Evolutionary conservation across 1,140 invertebrate genomes (phyloP), one percentile per base, ranked within the genome.

Genomic region (Drosophila albomicans): DNA sequence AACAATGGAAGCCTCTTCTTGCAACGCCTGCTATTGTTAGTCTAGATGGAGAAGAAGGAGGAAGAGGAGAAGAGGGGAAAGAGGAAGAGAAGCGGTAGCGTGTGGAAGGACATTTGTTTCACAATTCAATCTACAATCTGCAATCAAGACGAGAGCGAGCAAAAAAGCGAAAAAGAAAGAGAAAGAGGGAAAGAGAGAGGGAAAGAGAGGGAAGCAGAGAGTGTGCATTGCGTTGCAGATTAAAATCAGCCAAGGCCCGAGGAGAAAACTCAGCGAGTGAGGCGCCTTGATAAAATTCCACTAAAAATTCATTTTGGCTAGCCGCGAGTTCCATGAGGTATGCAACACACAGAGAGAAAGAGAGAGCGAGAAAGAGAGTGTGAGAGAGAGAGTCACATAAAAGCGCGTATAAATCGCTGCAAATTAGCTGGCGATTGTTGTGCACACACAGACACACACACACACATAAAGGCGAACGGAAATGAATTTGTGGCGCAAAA

Each of bases 401-500:
- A 11, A 35, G 48, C 57, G 61, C 57, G 41, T 67, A 78, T 69
- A 82, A 72, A 86, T 71, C 66, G 69, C 38, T 43, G 30, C 45
- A 84, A 88, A 87, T 87, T 87, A 88, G 84, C 67, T 63, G 51
- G 67, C 68, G 73, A 72, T 77, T 82, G 74, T 76, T 71, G 77
- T 64, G 63, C 20, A 67, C 49, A 58, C 58, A 63, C 41, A 69
- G 38, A 74, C 45, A 56, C 64, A 41, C 46, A 65, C 35, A 61
- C 8, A 63, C 32, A 25, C 0, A 25, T 0, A 25, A 4, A 25
- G 20, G 38, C 73, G 77, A 87, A 58, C 81, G 84, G 85, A 88
- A 88, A 88, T 88, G 78, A 88, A 88, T 89, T 88, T 80, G 77
- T 71, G 85, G 81, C 77, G 81, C 85, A 81, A 88, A 75, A 89